Evolutionary conservation across 2,888 invertebrate genomes (phyloP), one percentile per base, ranked within the genome.

Genomic region (Andrena flavipes): DNA sequence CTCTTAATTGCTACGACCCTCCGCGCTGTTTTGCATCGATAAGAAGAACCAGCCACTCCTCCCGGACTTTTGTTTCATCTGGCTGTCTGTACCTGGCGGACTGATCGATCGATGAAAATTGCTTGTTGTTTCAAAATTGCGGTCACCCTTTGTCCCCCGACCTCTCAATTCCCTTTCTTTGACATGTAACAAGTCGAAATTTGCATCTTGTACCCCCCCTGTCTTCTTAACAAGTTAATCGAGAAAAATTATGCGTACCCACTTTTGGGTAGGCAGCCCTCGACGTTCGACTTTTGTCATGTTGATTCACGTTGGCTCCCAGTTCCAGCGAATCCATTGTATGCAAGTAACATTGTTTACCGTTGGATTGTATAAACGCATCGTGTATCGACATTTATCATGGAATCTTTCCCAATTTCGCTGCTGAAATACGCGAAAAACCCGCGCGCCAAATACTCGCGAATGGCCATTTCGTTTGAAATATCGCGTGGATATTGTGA

Each of bases 1-100:
- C 93, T 94, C 93, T 94, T 94, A 94, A 94, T 94, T 94, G 93
- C 93, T 93, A 90, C 93, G 91, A 91, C 92, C 93, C 93, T 92
- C 89, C 89, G 88, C 88, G 87, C 92, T 93, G 92, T 93, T 93
- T 93, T 93, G 93, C 94, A 94, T 94, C 91, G 93, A 93, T 92
- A 93, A 93, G 92, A 89, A 92, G 82, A 68, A 80, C 81, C 84
- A 83, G 72, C 85, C 81, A 83, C 75, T 83, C 70, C 74, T 77
- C 70, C 56, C 16, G 54, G 35, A 81, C 76, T 85, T 85, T 80
- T 80, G 83, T 80, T 73, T 85, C 82, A 71, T 82, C 75, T 42
- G 51, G 23, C 16, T 23, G 63, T 26, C 71, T 69, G 65, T 77
- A 68, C 51, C 71, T 68, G 49, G 48, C 70, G 65, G 71, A 20